Base-by-base conservation (phyloP, 2,888 invertebrate genomes). In the Scrobipalpa atriplicella region DNA sequence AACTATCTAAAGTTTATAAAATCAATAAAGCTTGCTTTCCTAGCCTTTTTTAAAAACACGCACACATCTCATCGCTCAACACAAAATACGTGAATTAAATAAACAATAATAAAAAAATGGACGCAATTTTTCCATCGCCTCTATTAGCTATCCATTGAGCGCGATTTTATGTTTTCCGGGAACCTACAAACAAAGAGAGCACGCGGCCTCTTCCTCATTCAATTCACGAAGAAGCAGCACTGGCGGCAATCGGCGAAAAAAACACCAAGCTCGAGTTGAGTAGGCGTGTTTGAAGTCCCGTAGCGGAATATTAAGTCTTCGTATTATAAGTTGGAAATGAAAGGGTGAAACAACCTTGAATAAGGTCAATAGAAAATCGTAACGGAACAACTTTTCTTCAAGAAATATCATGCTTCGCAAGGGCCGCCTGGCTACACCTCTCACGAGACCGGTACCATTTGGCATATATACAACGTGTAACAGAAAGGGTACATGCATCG, bases 121-220 rank as follows among this genome's bases (percentile, higher is more conserved):
- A 47, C 47, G n/a, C 47, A n/a, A 7, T 29, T 62, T 29, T 51
- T 21, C 36, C n/a, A 47, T 10, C 36, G 62, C 3, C 51, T 51
- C 47, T 63, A 36, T 63, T 51, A 51, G 47, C 61, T 19, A 10
- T 52, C 52, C 39, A 39, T 43, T 21, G 62, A 36, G 19, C 51
- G 19, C n/a, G 16, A 18, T 19, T 51, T 63, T 51, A 18, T 43
- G 13, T 63, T 63, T 36, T 51, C 36, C 51, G 5, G 36, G 16
- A 51, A 39, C 21, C 36, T 63, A 63, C 51, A 80, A 83, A 82
- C 81, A 81, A 82, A 78, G 77, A 75, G 77, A 75, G 74, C 75
- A 61, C 29, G 75, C 80, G 78, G 80, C 78, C 77, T 79, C 75
- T 77, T 78, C 82, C 79, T 80, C 79, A 83, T 83, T 80, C 78